phyloP scores from a whole-genome alignment of 2,797 vertebrate genomes.

The Labeo calbasu region DNA sequence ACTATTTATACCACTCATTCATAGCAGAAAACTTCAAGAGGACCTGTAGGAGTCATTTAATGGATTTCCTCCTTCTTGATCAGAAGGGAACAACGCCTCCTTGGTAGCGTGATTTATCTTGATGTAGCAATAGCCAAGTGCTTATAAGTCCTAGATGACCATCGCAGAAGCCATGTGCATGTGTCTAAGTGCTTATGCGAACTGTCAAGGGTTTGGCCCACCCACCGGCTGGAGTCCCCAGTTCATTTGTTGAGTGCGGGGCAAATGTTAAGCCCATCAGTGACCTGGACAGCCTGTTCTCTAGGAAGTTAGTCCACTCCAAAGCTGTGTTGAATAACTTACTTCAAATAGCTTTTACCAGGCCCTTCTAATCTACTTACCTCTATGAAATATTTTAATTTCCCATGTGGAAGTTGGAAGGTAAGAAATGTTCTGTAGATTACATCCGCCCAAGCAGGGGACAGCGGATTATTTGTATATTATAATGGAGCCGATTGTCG shows the following conservation, averaged over 20 bases:
- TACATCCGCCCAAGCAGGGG: slow-evolving; percentile 69
- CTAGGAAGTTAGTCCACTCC: slow-evolving; percentile 62
- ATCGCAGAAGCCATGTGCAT: slow-evolving; percentile 69
- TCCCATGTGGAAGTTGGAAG: slow-evolving; percentile 57
- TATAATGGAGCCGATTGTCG: slow-evolving; percentile 69
- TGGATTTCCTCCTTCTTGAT: slow-evolving; percentile 24
- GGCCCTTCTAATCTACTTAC: slow-evolving; percentile 69
- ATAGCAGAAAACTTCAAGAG: slow-evolving; percentile 11
- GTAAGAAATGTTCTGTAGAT: slow-evolving; percentile 75
- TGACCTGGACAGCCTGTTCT: slow-evolving; percentile 72
- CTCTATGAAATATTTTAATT: slow-evolving; percentile 70
- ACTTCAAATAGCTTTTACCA: slow-evolving; percentile 71
- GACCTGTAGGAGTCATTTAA: slow-evolving; percentile 18
- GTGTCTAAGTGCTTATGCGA: slow-evolving; percentile 29
- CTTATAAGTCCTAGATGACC: slow-evolving; percentile 73
- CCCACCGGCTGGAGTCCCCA: slow-evolving; percentile 70
- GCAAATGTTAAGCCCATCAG: slow-evolving; percentile 63
- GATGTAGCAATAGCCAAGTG: slow-evolving; percentile 68
- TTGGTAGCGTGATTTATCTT: slow-evolving; percentile 74
- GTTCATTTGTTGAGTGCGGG: slow-evolving; percentile 53
- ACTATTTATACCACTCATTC: slow-evolving; percentile 6
- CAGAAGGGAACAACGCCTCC: slow-evolving; percentile 68
- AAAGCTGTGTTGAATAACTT: slow-evolving; percentile 73
- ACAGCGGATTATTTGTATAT: slow-evolving; percentile 69
- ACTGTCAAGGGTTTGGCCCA: slow-evolving; percentile 49